phyloP scores from a whole-genome alignment of 2,113 vertebrate genomes.

The Edolisoma coerulescens region DNA sequence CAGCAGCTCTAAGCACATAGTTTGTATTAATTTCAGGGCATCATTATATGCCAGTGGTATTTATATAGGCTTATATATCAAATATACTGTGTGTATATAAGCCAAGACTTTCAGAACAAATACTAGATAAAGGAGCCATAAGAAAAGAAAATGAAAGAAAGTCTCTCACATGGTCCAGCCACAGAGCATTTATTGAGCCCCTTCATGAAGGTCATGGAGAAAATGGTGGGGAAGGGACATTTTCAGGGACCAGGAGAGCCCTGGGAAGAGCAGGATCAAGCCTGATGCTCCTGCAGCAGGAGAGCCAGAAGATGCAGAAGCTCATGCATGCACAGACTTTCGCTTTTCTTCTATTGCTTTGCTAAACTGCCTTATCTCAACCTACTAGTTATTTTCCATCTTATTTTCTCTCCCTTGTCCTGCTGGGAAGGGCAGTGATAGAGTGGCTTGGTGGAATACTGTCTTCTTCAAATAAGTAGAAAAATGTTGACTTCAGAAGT shows the following conservation, averaged over 20 bases:
- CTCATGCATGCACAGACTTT: not conserved
- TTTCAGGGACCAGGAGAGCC: not conserved
- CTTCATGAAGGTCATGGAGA: not conserved
- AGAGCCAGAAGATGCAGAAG: not conserved
- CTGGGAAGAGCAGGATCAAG: not conserved
- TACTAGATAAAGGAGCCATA: not conserved
- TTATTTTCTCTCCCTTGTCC: not conserved
- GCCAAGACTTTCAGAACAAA: not conserved
- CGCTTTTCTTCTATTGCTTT: not conserved
- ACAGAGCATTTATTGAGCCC: not conserved
- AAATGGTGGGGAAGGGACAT: not conserved
- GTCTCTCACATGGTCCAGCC: not conserved
- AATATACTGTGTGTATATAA: conserved; percentile 7
- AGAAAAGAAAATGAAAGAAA: not conserved
- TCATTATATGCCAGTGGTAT: not conserved
- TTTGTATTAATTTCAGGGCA: conserved; percentile 21
- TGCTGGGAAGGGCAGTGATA: not conserved
- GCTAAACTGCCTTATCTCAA: not conserved
- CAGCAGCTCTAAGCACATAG: not conserved
- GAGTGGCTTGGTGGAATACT: not conserved
- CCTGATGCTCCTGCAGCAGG: not conserved
- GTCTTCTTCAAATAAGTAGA: not conserved
- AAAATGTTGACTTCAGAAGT: not conserved
- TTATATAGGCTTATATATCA: conserved; percentile 37
- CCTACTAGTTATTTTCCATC: not conserved